Percentiles rank a stretch among this genome's conserved stretches.
phyloP scores from a whole-genome alignment of 1,140 invertebrate genomes.

The Agrypnia vestita region DNA sequence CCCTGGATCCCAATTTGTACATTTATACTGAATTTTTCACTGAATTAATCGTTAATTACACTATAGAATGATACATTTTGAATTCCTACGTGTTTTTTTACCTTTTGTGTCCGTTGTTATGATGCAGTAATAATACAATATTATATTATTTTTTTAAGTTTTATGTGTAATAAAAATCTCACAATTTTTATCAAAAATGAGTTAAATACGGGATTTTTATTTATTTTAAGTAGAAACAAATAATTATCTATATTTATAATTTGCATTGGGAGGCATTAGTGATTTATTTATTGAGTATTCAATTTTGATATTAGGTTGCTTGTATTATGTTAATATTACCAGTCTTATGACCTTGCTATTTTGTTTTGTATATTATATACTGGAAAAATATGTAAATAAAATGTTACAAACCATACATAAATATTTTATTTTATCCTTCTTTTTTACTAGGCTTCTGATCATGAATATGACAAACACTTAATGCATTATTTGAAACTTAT shows the following conservation, averaged over 20 bases:
- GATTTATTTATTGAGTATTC: slow-evolving; percentile 25
- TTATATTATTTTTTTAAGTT: no score
- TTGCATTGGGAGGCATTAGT: slow-evolving; percentile 1
- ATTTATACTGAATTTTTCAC: slow-evolving; percentile 43
- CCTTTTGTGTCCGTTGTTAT: no score
- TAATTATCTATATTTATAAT: not conserved
- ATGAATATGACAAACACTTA: no score
- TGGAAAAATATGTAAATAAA: slow-evolving; percentile 58
- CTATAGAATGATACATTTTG: not conserved
- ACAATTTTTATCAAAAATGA: no score
- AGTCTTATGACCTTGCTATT: slow-evolving; percentile 51
- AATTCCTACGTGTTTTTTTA: not conserved
- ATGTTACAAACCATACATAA: slow-evolving; percentile 54
- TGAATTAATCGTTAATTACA: not conserved
- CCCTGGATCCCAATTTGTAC: slow-evolving; percentile 7
- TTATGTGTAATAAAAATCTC: no score
- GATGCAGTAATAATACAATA: no score
- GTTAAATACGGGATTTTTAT: no score
- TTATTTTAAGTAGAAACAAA: no score
- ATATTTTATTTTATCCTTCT: not conserved
- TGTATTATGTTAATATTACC: slow-evolving; percentile 8
- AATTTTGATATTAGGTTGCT: slow-evolving; percentile 25
- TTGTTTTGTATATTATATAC: slow-evolving; percentile 55
- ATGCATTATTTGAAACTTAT: no score
- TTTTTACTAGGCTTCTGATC: no score